Evolutionary conservation across 2,888 invertebrate genomes (phyloP), one percentile per base, ranked within the genome.

Genomic region (Temnothorax unifasciatus): DNA sequence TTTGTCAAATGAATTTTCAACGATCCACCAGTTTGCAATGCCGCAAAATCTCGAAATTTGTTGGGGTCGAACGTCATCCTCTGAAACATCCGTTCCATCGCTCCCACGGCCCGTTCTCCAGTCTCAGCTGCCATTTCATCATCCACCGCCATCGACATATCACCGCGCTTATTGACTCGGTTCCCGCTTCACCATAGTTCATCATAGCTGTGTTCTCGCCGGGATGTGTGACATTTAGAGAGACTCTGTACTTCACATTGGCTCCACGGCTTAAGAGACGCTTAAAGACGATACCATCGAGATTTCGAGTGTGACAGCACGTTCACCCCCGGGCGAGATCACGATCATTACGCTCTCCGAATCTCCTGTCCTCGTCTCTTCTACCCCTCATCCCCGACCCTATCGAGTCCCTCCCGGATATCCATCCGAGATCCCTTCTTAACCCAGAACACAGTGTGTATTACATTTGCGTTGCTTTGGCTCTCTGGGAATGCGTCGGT

Each of bases 401-500:
- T 50, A 50, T 13, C 57, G 15, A 18, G 34, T 81, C 64, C 4
- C 5, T 64, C 71, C 87, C 79, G 13, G 1, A 61, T 18, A 59
- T 84, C 85, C 90, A 54, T 59, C 61, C 41, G 29, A 71, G 34
- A 74, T 5, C 83, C 85, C 84, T 54, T 79, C 44, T 57, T 29
- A 50, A 77, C 89, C 85, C 73, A 86, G 82, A 34, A 90, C 90
- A 94, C 95, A 94, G 93, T 94, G 95, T 95, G 93, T 95, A 94
- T 94, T 95, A 94, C 94, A 93, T 95, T 95, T 95, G 93, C 95
- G 95, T 95, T 95, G 95, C 95, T 95, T 95, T 95, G 95, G 95
- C 95, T 95, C 95, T 96, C 96, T 96, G 96, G 96, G 96, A 96
- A 96, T 96, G 96, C 96, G 94, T 95, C 95, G 95, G 95, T 95